Conservation (phyloP, 2,888 invertebrate genomes). For the Agrilus cyanescens region DNA sequence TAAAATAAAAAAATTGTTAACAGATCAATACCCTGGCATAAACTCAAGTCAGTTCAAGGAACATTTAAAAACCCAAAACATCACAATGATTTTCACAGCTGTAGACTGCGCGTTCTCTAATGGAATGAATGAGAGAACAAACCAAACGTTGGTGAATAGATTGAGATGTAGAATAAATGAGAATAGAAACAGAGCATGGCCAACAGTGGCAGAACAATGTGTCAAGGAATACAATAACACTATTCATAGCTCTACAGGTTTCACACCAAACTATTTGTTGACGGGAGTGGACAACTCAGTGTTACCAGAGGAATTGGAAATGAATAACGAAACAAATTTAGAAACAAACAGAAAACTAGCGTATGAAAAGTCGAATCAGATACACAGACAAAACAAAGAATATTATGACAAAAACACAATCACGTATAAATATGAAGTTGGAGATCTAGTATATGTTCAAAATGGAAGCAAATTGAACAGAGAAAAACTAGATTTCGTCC, state of each 20-base stretch:
- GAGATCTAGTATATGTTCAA: no score
- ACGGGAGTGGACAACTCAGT: constrained; percentile 1
- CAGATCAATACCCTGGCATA: constrained; percentile 3
- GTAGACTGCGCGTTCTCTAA: no score
- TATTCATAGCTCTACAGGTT: constrained; percentile 5
- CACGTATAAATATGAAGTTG: no score
- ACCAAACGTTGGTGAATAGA: constrained; percentile 1
- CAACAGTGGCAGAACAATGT: no score
- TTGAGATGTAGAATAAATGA: not conserved
- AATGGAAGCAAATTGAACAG: no score
- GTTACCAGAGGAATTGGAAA: not conserved
- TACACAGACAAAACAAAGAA: no score
- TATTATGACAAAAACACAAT: no score
- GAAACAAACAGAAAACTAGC: constrained; percentile 3
- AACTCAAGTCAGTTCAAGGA: constrained; percentile 4
- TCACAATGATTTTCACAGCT: constrained; percentile 3
- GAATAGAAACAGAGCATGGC: not conserved
- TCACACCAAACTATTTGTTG: constrained; percentile 4
- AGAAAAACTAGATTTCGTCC: no score
- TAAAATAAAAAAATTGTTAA: constrained; percentile 1
- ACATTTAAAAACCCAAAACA: not conserved
- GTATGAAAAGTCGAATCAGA: no score
- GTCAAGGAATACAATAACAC: constrained; percentile 16
- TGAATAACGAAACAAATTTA: not conserved
- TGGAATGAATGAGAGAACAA: constrained; percentile 1